phyloP scores from a whole-genome alignment of 2,113 vertebrate genomes.

The Passer montanus region DNA sequence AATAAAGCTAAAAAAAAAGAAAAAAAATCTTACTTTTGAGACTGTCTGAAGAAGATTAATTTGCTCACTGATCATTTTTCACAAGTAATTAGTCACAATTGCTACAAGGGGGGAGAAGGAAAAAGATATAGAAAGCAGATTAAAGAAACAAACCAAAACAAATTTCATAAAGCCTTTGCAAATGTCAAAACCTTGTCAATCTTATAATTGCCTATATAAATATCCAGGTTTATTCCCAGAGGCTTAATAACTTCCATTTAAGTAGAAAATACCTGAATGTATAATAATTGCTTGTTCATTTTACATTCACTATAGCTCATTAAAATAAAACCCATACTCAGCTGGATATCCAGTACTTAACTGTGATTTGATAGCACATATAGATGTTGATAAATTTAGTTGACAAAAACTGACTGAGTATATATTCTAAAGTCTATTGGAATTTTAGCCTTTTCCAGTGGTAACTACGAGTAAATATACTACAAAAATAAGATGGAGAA shows the following conservation, averaged over 20 bases:
- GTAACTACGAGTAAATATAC: constrained; percentile 5
- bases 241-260: constrained; percentile 36
- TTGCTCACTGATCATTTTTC: not conserved
- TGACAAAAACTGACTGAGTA: constrained; percentile 1
- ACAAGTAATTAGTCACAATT: not conserved
- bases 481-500: not conserved
- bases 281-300: constrained; percentile 28
- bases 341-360: not conserved
- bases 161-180: not conserved
- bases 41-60: not conserved
- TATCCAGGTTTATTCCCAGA: constrained; percentile 19
- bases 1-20: not conserved
- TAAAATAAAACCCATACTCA: constrained; percentile 33
- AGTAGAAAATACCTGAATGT: constrained; percentile 39
- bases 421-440: constrained; percentile 3
- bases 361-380: not conserved
- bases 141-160: not conserved
- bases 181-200: constrained; percentile 6
- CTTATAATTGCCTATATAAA: constrained; percentile 29
- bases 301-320: not conserved
- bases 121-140: not conserved
- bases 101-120: not conserved
- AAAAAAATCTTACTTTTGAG: not conserved
- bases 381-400: constrained; percentile 20
- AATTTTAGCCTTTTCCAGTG: constrained; percentile 13